Conservation (phyloP, 2,888 invertebrate genomes). For the Drosophila putrida region DNA sequence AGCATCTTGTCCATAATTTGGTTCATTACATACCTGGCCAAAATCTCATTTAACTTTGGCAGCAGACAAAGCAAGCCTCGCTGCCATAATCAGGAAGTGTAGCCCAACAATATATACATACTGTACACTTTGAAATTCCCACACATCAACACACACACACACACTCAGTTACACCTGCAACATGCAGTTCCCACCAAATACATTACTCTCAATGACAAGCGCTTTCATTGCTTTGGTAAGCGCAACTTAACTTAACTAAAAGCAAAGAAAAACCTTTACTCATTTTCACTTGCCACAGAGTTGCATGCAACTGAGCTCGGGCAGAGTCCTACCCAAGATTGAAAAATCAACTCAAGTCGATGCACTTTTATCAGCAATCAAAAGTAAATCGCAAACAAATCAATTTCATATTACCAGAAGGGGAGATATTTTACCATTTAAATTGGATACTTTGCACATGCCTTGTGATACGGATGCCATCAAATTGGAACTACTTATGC, state of each 20-base stretch:
- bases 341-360: neutral
- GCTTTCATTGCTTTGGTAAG: conserved; percentile 12
- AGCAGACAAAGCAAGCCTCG: conserved; percentile 24
- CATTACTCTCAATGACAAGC: neutral
- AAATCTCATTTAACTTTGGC: conserved; percentile 7
- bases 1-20: conserved; percentile 24
- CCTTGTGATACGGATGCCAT: conserved; percentile 7
- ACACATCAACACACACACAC: neutral
- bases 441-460: neutral
- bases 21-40: conserved; percentile 17
- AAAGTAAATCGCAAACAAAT: neutral
- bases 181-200: conserved; percentile 9
- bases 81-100: conserved; percentile 4
- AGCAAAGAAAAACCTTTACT: neutral
- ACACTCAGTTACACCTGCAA: neutral
- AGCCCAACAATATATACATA: neutral
- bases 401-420: neutral
- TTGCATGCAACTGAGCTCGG: conserved; percentile 1
- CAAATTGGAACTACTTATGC: neutral
- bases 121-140: neutral
- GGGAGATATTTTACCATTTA: neutral
- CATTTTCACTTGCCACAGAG: conserved; percentile 5
- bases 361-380: neutral
- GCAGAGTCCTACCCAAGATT: conserved; percentile 4
- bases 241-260: neutral